Percentiles rank a stretch among this genome's conserved stretches.
phyloP scores from a whole-genome alignment of 2,797 vertebrate genomes.

The Xerus rutilus region DNA sequence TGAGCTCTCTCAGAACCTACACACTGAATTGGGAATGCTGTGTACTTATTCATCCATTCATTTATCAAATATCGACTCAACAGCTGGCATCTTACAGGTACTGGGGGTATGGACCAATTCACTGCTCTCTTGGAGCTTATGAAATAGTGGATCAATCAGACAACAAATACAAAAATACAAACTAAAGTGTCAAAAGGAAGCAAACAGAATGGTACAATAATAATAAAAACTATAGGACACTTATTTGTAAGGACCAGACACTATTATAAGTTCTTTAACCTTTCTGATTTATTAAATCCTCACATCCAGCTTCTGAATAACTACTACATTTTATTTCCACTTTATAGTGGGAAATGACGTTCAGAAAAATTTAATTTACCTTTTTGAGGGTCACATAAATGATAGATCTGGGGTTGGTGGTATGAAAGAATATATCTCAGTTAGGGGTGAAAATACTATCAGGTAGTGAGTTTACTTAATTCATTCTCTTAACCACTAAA shows the following conservation, averaged over 20 bases:
- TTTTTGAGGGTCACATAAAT: neutral
- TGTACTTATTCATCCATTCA: neutral
- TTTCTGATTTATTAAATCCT: neutral
- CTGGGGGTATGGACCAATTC: neutral
- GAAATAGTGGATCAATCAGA: neutral
- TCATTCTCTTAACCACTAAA: neutral
- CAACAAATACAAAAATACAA: conserved; percentile 6
- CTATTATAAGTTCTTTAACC: neutral
- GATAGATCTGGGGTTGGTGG: neutral
- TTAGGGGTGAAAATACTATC: neutral
- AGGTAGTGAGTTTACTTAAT: neutral
- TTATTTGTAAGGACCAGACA: neutral
- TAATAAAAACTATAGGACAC: neutral
- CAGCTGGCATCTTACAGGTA: neutral
- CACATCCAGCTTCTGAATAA: neutral
- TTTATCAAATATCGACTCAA: conserved; percentile 35
- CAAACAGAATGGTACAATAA: neutral
- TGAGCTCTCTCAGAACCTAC: neutral
- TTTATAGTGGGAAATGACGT: neutral
- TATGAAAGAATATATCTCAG: neutral
- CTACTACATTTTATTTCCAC: neutral
- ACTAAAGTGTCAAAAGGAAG: neutral
- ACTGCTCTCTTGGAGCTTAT: neutral
- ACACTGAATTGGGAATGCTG: neutral
- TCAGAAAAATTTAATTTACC: neutral